Evolutionary conservation across 2,888 invertebrate genomes (phyloP), one percentile per base, ranked within the genome.

Genomic region (Cataglyphis rosenhaueri): DNA sequence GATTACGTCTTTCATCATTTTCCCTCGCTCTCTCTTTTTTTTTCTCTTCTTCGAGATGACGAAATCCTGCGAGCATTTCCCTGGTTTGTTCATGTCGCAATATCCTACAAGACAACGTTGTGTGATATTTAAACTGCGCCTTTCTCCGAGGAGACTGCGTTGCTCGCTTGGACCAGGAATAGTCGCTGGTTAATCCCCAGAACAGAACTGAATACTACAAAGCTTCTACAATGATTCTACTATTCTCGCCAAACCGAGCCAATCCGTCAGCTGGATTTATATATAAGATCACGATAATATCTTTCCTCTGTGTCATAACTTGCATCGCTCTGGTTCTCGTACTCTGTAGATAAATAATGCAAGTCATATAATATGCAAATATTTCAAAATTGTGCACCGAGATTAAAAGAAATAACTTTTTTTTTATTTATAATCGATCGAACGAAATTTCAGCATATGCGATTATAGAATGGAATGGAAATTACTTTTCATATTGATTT

Each of bases 1-100:
- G 89, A 91, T 92, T 90, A 91, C 86, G 89, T 88, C 86, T 85
- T 89, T 86, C 89, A 82, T 90, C 88, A 89, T 87, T 89, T 87
- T 87, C 87, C 68, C 62, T 55, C 61, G 35, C 55, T 15, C 15
- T 32, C 21, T 9, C 29, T 32, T 9, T 32, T 9, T 5, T 15
- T 12, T 61, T 48, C n/a, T 44, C 57, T 18, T 68, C n/a, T 32
- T 44, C 18, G 32, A 29, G 66, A 44, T 10, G 3, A 29, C n/a
- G 18, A 84, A 78, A 78, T 76, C 21, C 82, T 82, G 18, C 55
- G 21, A 82, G 35, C 25, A 18, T 64, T 68, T 61, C 12, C 8
- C 1, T n/a, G 15, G 21, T 6, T 44, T 10, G 21, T 35, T 76
- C 68, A 44, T 41, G 5, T 65, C n/a, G 8, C 32, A n/a, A 38